Percentiles rank a stretch among this genome's conserved stretches.
phyloP scores from a whole-genome alignment of 2,797 vertebrate genomes.

The Melanitta fusca region DNA sequence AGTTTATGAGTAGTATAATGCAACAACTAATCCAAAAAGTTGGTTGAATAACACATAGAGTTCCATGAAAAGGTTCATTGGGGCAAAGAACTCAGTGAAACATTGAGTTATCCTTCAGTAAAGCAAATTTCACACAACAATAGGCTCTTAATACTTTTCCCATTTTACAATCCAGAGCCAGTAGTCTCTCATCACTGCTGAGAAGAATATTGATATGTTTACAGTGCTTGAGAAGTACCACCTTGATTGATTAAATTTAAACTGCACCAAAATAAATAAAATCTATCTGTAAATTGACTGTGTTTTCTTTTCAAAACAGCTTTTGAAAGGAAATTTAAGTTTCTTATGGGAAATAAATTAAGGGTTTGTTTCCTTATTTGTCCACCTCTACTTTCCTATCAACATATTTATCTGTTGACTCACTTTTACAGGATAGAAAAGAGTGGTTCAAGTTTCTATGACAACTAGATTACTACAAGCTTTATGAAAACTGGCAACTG shows the following conservation, averaged over 20 bases:
- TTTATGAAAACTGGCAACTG: background rate
- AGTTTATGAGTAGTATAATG: background rate
- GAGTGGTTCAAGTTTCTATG: background rate
- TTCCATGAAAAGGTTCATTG: background rate
- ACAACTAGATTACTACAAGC: background rate
- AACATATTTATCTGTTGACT: background rate
- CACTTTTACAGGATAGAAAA: background rate
- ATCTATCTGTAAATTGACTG: background rate
- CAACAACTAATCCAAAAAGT: background rate
- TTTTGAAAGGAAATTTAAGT: background rate
- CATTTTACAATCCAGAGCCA: background rate
- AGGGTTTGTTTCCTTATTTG: background rate
- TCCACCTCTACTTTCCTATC: background rate
- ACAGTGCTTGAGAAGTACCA: background rate
- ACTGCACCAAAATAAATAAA: background rate
- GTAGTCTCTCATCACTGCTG: background rate
- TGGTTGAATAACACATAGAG: background rate
- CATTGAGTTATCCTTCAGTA: background rate
- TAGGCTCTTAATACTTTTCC: background rate
- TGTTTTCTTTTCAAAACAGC: background rate
- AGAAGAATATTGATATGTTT: background rate
- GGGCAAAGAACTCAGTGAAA: background rate
- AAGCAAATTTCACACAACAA: background rate
- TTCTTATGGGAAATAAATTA: background rate
- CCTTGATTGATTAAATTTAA: background rate